Percentiles rank a stretch among this genome's conserved stretches.
Evolutionary conservation across 2,113 vertebrate genomes (phyloP).

Genomic region (Tiliqua scincoides): DNA sequence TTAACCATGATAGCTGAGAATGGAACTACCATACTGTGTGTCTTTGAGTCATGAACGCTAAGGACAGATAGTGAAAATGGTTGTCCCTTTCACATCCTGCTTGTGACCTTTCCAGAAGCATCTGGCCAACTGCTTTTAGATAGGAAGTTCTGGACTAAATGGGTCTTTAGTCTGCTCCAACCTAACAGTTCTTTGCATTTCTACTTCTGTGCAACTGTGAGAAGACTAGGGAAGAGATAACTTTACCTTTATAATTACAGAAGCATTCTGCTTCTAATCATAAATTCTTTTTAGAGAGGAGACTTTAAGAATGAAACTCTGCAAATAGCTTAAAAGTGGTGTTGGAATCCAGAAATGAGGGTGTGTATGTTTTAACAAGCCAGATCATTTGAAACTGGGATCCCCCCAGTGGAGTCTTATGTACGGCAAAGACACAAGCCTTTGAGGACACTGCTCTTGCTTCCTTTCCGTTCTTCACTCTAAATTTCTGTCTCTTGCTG

Average conservation of each 20-base stretch:
- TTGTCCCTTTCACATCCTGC: too few relatives aligned
- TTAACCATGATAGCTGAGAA: too few relatives aligned
- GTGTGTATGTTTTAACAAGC: not conserved
- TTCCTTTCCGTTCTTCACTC: not conserved
- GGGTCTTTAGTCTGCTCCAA: too few relatives aligned
- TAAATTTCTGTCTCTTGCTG: not conserved
- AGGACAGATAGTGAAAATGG: too few relatives aligned
- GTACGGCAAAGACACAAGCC: not conserved
- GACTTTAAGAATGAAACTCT: not conserved
- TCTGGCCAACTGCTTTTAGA: not conserved
- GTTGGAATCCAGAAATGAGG: too few relatives aligned
- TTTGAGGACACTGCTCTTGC: fast-evolving
- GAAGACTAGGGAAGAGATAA: not conserved
- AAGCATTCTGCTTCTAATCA: not conserved
- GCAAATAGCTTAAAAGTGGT: not conserved
- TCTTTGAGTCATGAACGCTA: too few relatives aligned
- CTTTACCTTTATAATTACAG: not conserved
- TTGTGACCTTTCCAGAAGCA: too few relatives aligned
- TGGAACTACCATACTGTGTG: too few relatives aligned
- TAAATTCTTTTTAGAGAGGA: not conserved
- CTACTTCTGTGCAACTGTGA: not conserved
- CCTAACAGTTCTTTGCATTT: too few relatives aligned
- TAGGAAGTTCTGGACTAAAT: not conserved
- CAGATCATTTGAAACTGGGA: not conserved
- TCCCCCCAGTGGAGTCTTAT: not conserved